A percentile compares a stretch with the other conserved stretches of the same genome.
phyloP scores from a whole-genome alignment of 2,888 invertebrate species.

The Galeopsomyia nigrocyanea region DNA sequence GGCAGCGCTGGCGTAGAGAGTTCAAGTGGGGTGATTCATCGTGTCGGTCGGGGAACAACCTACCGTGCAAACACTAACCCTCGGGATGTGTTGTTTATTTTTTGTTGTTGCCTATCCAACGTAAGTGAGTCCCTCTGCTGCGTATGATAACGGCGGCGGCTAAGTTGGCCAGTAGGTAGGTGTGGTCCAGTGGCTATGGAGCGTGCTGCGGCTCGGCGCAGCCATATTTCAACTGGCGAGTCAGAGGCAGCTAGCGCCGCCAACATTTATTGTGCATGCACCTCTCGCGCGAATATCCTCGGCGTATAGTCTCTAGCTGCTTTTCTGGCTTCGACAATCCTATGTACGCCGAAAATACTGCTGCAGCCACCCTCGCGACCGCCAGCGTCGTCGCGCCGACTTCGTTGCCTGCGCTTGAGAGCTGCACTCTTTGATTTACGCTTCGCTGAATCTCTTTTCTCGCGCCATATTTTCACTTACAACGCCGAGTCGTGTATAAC shows the following conservation, averaged over 20 bases:
- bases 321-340: conserved; percentile 41
- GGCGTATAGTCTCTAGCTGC: neutral
- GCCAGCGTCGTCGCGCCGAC: too few relatives aligned
- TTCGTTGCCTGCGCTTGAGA: too few relatives aligned
- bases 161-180: conserved; percentile 57
- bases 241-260: conserved; percentile 60
- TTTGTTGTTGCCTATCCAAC: too few relatives aligned
- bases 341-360: too few relatives aligned
- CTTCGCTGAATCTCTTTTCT: neutral
- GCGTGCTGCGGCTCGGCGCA: conserved; percentile 61
- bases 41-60: too few relatives aligned
- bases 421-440: too few relatives aligned
- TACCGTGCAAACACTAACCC: too few relatives aligned
- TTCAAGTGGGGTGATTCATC: too few relatives aligned
- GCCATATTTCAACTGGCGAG: conserved; percentile 62
- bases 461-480: conserved; percentile 11
- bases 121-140: too few relatives aligned
- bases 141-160: too few relatives aligned
- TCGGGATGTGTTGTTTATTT: too few relatives aligned
- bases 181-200: conserved; percentile 60
- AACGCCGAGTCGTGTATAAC: neutral
- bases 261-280: conserved; percentile 49
- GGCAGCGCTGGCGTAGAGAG: neutral
- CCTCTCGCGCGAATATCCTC: conserved; percentile 4
- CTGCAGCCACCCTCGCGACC: too few relatives aligned